These are phyloP conservation scores for Drosophila tripunctata DNA, from an alignment of 2,888 invertebrate species.

Conservation along the genomic window DNA sequence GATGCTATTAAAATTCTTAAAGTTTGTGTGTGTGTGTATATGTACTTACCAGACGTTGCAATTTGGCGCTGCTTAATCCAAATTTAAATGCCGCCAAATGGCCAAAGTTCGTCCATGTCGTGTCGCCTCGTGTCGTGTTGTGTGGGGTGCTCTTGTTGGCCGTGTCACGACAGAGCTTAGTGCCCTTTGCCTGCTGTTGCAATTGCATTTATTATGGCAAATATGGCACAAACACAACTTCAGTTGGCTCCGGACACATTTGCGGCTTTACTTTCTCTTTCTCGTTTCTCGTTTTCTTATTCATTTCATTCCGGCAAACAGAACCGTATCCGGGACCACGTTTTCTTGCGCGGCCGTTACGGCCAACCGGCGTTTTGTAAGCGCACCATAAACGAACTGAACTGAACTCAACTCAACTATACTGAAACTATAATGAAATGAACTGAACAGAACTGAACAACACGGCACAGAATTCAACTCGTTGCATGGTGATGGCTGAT, in stretches of 20 bases:
- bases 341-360: constrained; percentile 55
- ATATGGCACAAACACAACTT: constrained; percentile 35
- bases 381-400: constrained; percentile 74
- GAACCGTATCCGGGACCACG: constrained; percentile 33
- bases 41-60: constrained; percentile 68
- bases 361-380: constrained; percentile 77
- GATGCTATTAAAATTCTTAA: constrained; percentile 23
- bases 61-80: constrained; percentile 75
- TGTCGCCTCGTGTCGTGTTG: background rate
- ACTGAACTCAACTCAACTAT: constrained; percentile 8
- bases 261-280: constrained; percentile 10
- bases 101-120: constrained; percentile 59
- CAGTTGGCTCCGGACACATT: constrained; percentile 23
- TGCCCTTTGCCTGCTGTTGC: background rate
- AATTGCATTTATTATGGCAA: constrained; percentile 39
- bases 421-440: constrained; percentile 24
- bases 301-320: background rate
- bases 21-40: background rate
- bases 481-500: constrained; percentile 21
- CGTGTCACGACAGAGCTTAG: constrained; percentile 16
- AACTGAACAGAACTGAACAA: constrained; percentile 57
- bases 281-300: background rate
- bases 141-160: background rate
- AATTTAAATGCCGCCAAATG: constrained; percentile 65
- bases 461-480: constrained; percentile 26